Evolutionary conservation across 2,888 invertebrate species (phyloP), one percentile per base, ranked within the genome.

Genomic region (Pediacus dermestoides): DNA sequence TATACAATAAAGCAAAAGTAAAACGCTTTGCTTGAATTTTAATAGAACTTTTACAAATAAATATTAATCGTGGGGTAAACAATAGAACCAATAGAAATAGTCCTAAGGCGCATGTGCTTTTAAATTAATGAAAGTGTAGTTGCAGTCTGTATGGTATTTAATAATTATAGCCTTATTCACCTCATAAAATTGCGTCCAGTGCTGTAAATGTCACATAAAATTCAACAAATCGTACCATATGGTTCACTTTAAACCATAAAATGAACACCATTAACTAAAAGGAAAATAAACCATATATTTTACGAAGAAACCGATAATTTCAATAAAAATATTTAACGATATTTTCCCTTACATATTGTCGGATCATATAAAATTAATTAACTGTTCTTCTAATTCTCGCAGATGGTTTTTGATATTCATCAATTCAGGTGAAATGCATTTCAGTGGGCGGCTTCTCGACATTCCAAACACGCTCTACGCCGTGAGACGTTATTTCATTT

Each of bases 351-450:
- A n/a, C n/a, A n/a, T n/a, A n/a, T n/a, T n/a, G n/a, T n/a, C n/a
- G 31, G 16, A 31, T 16, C 23, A 37, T 36, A 42, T 37, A 40
- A 44, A 38, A 44, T 34, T 40, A 37, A 38, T 46, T 50, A 53
- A 51, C 48, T 50, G 47, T 50, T 51, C n/a, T 52, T 53, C 44
- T 48, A 48, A 47, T 46, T 43, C 49, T 46, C 48, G 44, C 55
- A 53, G 55, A 55, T 55, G 55, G 52, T 49, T 52, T 52, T 48
- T 53, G 55, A 55, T 55, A 55, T 50, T 50, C 52, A 55, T 55
- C 53, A 55, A 52, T 49, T 45, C 47, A 53, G 49, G 55, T 52
- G 53, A 55, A 55, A 55, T 53, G 53, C 44, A 50, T 50, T 53
- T 46, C 48, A 43, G 55, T 55, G 53, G 55, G 55, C 55, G 55